Evolutionary conservation across 2,797 vertebrate genomes (phyloP), one percentile per base, ranked within the genome.

Genomic region (Spea hammondii): DNA sequence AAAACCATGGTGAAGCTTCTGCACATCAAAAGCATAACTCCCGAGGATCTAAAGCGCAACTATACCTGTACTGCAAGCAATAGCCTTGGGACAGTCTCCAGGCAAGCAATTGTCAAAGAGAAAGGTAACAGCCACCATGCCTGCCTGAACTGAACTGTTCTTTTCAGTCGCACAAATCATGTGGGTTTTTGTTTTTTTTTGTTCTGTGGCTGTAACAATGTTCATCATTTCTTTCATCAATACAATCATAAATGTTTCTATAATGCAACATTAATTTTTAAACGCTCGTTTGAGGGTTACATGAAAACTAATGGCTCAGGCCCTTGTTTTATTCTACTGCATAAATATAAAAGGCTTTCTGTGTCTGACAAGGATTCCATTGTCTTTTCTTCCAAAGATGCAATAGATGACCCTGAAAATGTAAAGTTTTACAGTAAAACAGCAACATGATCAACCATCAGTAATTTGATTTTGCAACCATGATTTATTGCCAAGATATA

Each of bases 11-110:
- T 83, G 74, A 92, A 85, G 49, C 80, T 83, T 45, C 87, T 99
- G 77, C 76, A 83, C 46, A 88, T 97, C 81, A 84, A 89, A 70
- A 89, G 94, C 72, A 89, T 96, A 72, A 92, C 85, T 4, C 46
- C 88, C 0, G 88, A 92, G 14, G 97, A 99, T 80, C 86, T 98
- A 86, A 88, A 85, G 79, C 84, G 84, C 11, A 92, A 92, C 83
- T 96, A 92, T 11, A 93, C 92, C 71, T 99, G 97, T 85, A 92
- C 92, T 0, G 94, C 92, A 75, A 90, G 75, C 79, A 98, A 98
- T 1, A 45, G 70, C 32, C 74, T 3, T 53, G 95, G 94, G 11
- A 84, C 84, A 12, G 79, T 72, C 12, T 89, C 79, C 4, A 86
- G 79, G 60, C 85, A 87, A 69, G 95, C 91, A 3, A 3, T 73